Base-by-base conservation (phyloP, 2,888 invertebrate species). In the Hydrotaea diabolus region DNA sequence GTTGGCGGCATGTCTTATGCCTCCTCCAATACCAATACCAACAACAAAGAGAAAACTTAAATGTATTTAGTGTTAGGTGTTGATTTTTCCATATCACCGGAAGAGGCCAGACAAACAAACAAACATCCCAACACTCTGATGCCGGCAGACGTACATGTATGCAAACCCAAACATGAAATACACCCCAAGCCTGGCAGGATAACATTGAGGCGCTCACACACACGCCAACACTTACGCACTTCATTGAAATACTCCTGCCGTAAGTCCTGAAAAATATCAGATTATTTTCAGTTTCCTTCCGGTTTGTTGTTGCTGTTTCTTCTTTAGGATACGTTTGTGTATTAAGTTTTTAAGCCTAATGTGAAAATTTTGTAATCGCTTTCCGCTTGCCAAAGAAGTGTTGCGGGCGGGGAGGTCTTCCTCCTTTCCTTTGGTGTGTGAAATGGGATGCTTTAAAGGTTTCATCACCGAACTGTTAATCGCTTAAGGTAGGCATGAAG, bases 281-380 rank as follows among this genome's bases (percentile, higher is more conserved):
- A 64, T 55, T 73, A 59, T 31, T n/a, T 62, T 66, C 43, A 55
- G 31, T 82, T 74, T 43, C 19, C 21, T 49, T 76, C 64, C 36
- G 19, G 5, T 31, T 31, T 31, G n/a, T n/a, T n/a, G n/a, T 31
- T 31, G 31, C 7, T 39, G 57, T 7, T 4, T 73, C 9, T 13
- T n/a, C 59, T 73, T 59, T 11, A 46, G 39, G 69, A 15, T 46
- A 66, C 19, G 21, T 9, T 43, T 43, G 66, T 69, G 69, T 46
- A 69, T 69, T 46, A 69, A 69, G 43, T 72, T 17, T 72, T 66
- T 57, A 77, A 82, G 73, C 39, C 66, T 74, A 82, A 59, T 74
- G 77, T 77, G 72, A 43, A 73, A 57, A 69, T 75, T 75, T 31
- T 62, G 62, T 73, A 76, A 80, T 49, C 39, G 57, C 17, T 66